Evolutionary conservation across 2,888 invertebrate genomes (phyloP), one percentile per base, ranked within the genome.

Genomic region (Scaptomyza tumidula): DNA sequence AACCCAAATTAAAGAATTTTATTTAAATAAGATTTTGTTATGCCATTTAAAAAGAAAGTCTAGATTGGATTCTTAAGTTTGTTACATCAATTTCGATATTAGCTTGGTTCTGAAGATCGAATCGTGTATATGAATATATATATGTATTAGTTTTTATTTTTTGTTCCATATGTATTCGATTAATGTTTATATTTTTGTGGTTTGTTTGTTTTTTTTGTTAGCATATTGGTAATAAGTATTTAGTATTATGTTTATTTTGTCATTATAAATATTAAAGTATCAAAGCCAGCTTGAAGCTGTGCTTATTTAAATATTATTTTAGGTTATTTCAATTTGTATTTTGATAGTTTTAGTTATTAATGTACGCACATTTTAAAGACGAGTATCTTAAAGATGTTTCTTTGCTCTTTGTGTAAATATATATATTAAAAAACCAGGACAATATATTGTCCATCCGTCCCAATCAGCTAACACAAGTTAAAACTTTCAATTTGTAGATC

Each of bases 321-420:
- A 63, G 66, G 37, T 74, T 79, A 64, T 61, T 60, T 68, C 53
- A 61, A 16, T 10, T 41, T 41, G 10, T 16, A 0, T 39, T 48
- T 67, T 56, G 71, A 72, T 75, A 71, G 50, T 69, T 67, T 68
- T 68, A 71, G 49, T 70, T 62, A 61, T 73, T 75, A 74, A 65
- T 71, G 77, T 52, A 71, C 79, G 70, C 72, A 73, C 64, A 10
- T 33, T 75, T 75, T 66, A 13, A 58, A 56, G 71, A 64, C 65
- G 61, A 73, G 59, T 88, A 86, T 88, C 74, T 79, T 84, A 71
- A 73, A 85, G 86, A 86, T 78, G 73, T 73, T 72, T 50, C 41
- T 41, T 69, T 72, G 68, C 59, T 71, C 64, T 79, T 60, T 75
- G 70, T 79, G 73, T 78, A 76, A 73, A 72, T 39, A 39, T 14